phyloP scores from a whole-genome alignment of 1,140 invertebrate species.

The Mactra quadrangularis region DNA sequence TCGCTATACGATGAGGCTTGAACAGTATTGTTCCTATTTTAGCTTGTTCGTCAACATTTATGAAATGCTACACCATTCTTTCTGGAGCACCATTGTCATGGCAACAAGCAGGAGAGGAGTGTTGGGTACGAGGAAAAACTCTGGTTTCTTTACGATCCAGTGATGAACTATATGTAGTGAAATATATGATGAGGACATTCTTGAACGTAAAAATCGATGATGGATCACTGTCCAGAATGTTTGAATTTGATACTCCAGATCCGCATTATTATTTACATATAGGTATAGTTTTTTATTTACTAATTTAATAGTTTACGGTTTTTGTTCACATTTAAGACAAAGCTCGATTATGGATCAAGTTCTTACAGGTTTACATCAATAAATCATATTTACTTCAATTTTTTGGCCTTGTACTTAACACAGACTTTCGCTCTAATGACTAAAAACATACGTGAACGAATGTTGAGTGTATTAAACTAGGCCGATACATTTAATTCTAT shows the following conservation, averaged over 20 bases:
- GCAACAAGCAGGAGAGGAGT: neutral
- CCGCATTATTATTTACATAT: conserved; percentile 8
- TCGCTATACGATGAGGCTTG: too few relatives aligned
- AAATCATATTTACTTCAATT: too few relatives aligned
- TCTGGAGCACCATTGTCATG: neutral
- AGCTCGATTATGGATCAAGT: too few relatives aligned
- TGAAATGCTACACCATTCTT: conserved; percentile 15
- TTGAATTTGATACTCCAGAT: neutral
- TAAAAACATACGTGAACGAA: too few relatives aligned
- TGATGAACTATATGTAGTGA: neutral
- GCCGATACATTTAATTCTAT: too few relatives aligned
- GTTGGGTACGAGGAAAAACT: conserved; percentile 1
- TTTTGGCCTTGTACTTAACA: too few relatives aligned
- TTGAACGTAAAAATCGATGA: neutral
- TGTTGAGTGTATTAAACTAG: too few relatives aligned
- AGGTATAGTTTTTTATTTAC: too few relatives aligned
- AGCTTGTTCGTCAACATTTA: conserved; percentile 10
- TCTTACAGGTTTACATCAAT: too few relatives aligned
- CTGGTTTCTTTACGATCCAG: conserved; percentile 8
- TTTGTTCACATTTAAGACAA: too few relatives aligned
- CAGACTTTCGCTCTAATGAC: too few relatives aligned
- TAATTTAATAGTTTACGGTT: too few relatives aligned
- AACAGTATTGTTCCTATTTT: neutral
- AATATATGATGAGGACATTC: conserved; percentile 29
- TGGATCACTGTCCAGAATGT: neutral